Base-by-base conservation (phyloP, 2,797 vertebrate species). In the Enoplosus armatus region DNA sequence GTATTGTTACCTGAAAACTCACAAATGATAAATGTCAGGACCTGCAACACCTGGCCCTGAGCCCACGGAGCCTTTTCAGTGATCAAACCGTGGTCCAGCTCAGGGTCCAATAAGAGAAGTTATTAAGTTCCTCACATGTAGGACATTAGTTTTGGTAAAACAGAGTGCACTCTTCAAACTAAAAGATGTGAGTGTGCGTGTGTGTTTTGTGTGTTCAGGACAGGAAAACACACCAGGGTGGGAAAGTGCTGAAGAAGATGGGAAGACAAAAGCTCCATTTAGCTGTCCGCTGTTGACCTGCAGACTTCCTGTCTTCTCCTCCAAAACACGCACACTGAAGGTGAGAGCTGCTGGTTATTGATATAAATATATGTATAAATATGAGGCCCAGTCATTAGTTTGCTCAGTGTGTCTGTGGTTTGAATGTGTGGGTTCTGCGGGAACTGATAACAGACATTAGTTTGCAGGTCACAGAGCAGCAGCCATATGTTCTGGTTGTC, bases 191-290 rank as follows among this genome's bases (percentile, higher is more conserved):
- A 70, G 18, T 62, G 35, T 62, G 29, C 64, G 37, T 50, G 39
- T 56, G 51, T 8, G 41, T 53, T 55, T 6, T 63, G 6, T 75
- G 8, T 86, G 4, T 18, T 47, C 64, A 98, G 97, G 95, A 76
- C 96, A 97, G 56, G 97, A 98, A 89, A 98, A 98, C 94, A 93
- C 94, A 90, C 95, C 95, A 0, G 97, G 96, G 6, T 98, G 97
- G 97, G 92, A 96, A 62, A 95, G 94, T 87, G 95, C 95, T 0
- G 97, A 97, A 0, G 97, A 98, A 68, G 96, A 98, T 76, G 94
- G 90, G 83, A 97, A 94, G 85, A 96, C 87, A 33, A 97, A 95
- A 87, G 90, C 95, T 69, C 95, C 95, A 0, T 96, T 97, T 82
- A 96, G 96, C 93, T 96, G 95, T 29, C 97, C 97, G 0, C 90